phyloP scores from a whole-genome alignment of 2,113 vertebrate species.

The Archilochus colubris region DNA sequence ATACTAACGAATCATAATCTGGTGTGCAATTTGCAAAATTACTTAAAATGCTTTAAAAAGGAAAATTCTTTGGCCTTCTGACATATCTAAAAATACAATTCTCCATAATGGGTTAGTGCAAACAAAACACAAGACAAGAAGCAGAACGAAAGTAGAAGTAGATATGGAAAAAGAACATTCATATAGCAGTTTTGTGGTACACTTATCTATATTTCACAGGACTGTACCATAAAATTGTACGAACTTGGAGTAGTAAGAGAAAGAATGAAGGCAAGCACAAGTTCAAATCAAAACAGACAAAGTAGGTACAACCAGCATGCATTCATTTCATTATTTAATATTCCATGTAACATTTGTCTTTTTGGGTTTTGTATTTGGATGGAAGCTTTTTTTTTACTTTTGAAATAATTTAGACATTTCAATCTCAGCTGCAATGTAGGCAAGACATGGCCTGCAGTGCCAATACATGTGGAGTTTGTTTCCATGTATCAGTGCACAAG shows the following conservation, averaged over 20 bases:
- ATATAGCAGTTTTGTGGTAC: neutral
- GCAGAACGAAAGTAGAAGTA: neutral
- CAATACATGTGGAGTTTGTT: neutral
- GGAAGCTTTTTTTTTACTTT: neutral
- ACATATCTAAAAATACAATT: neutral
- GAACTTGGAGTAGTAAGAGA: neutral
- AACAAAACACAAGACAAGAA: neutral
- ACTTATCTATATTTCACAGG: neutral
- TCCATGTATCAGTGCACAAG: neutral
- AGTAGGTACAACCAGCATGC: fast-evolving
- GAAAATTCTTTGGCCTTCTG: neutral
- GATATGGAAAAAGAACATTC: neutral
- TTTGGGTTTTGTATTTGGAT: neutral
- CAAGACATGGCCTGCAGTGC: conserved; percentile 16
- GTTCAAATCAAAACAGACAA: neutral
- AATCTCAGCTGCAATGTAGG: neutral
- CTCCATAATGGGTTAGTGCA: neutral
- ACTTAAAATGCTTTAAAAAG: neutral
- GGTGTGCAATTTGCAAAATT: neutral
- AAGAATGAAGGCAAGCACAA: neutral
- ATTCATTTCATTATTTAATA: neutral
- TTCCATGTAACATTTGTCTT: neutral
- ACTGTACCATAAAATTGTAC: neutral
- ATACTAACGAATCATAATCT: neutral
- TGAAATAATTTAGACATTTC: neutral